Percentiles rank a stretch among this genome's conserved stretches.
Conservation (phyloP, 2,888 invertebrate species). For the Macrophya alboannulata region DNA sequence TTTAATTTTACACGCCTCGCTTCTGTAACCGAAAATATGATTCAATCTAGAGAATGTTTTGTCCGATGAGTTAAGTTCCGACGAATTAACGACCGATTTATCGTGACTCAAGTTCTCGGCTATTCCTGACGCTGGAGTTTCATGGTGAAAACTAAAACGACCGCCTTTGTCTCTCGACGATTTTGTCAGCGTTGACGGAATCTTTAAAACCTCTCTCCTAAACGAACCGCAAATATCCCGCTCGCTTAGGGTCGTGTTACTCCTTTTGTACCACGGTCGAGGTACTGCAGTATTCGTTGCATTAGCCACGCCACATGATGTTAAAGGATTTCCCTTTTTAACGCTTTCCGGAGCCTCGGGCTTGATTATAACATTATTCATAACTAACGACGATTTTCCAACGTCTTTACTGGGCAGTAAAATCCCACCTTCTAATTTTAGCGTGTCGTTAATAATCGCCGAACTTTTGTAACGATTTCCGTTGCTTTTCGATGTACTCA, state of each 20-base stretch:
- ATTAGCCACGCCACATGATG: too few relatives aligned
- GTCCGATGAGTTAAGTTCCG: constrained; percentile 78
- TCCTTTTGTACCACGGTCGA: constrained; percentile 86
- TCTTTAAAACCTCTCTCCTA: constrained; percentile 43
- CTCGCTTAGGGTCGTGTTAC: constrained; percentile 42
- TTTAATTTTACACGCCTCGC: constrained; percentile 58
- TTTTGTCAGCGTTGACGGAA: constrained; percentile 39
- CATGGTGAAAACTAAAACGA: constrained; percentile 77
- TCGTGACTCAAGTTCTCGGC: constrained; percentile 75
- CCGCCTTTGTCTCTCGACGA: constrained; percentile 73
- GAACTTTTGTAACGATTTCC: constrained; percentile 27
- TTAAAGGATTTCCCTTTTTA: not conserved
- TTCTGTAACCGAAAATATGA: constrained; percentile 74
- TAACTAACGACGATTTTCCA: not conserved
- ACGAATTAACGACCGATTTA: constrained; percentile 56
- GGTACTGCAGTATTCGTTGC: not conserved
- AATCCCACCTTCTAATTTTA: constrained; percentile 74
- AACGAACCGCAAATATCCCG: constrained; percentile 45
- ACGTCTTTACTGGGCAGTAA: constrained; percentile 68
- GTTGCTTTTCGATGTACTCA: not conserved
- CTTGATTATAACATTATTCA: not conserved
- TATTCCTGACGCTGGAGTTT: constrained; percentile 75
- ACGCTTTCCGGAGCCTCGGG: not conserved
- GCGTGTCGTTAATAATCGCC: constrained; percentile 76
- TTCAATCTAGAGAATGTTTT: constrained; percentile 80